Percentiles rank a stretch among this genome's conserved stretches.
Conservation (phyloP, 2,797 vertebrate species). For the Malurus leucopterus region DNA sequence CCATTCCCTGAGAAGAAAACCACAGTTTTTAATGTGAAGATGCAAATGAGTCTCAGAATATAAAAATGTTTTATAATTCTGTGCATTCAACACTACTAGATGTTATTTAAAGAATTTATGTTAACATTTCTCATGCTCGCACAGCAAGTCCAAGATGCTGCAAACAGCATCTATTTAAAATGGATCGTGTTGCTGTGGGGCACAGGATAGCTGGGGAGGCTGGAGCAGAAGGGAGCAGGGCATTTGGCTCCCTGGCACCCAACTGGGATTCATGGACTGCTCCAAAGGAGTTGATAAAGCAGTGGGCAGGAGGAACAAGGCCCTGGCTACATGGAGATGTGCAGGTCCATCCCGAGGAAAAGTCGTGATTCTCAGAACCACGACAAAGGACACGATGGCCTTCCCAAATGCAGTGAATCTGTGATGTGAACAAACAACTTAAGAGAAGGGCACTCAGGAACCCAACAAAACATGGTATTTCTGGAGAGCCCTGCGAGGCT, state of each 20-base stretch:
- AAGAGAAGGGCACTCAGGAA: neutral
- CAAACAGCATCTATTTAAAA: constrained; percentile 37
- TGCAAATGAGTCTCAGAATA: constrained; percentile 58
- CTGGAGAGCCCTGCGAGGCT: neutral
- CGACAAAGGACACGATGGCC: accelerated
- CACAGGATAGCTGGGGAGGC: neutral
- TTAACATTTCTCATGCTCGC: constrained; percentile 51
- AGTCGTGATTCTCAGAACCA: neutral
- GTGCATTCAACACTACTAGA: constrained; percentile 48
- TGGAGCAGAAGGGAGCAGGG: neutral
- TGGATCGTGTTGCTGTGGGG: neutral
- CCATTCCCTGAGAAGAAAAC: constrained; percentile 46
- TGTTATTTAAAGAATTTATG: constrained; percentile 61
- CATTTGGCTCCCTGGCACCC: neutral
- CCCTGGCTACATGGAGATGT: neutral
- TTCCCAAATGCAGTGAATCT: accelerated
- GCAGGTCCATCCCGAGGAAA: neutral
- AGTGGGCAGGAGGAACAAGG: neutral
- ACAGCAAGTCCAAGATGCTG: constrained; percentile 42
- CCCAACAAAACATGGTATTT: neutral
- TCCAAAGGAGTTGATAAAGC: neutral
- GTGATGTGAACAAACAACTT: neutral
- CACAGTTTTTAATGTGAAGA: constrained; percentile 53
- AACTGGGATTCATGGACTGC: neutral
- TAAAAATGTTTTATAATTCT: constrained; percentile 61